Base-by-base conservation (phyloP, 2,113 vertebrate genomes). In the Crotalus helleri region DNA sequence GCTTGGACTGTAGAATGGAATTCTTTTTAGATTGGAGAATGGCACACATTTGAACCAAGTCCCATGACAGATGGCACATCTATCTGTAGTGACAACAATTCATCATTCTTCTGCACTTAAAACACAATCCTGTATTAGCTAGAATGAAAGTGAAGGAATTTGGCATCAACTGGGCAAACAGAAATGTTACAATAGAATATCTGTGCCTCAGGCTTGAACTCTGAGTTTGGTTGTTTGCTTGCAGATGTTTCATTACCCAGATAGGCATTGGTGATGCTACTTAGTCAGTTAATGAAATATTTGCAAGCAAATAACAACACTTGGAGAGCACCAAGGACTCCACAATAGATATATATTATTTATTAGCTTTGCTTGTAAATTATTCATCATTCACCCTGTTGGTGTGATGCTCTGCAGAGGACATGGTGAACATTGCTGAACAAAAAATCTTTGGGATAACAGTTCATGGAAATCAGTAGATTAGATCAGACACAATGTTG, bases 381-480 rank as follows among this genome's bases (percentile, higher is more conserved):
- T 44, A 90, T 51, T 44, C 85, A 93, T 90, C 86, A 95, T 74
- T 91, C 51, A 95, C 85, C 85, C 19, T 0, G 0, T 26, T 95
- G 5, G 3, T 4, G 74, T 93, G 49, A 2, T 90, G 87, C 95
- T 94, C 5, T 54, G 19, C 0, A 51, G 85, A 81, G 86, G 95
- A 94, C 1, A 0, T 23, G 89, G 92, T 90, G 85, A 92, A 21
- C 29, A 15, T 53, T 91, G 93, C 89, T 15, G 0, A 91, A 93
- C 6, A 87, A 49, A 55, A n/a, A 4, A 0, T 0, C 10, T 69
- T 2, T 93, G 15, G 9, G 55, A 21, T 44, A 96, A 90, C 2
- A 92, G 19, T 86, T 95, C 88, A 87, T 61, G 49, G 90, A 96
- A 95, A 94, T 87, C 57, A 90, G 49, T 93, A 29, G 49, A 44